Evolutionary conservation across 2,888 invertebrate species (phyloP).

Genomic region (Eupithecia abbreviata): DNA sequence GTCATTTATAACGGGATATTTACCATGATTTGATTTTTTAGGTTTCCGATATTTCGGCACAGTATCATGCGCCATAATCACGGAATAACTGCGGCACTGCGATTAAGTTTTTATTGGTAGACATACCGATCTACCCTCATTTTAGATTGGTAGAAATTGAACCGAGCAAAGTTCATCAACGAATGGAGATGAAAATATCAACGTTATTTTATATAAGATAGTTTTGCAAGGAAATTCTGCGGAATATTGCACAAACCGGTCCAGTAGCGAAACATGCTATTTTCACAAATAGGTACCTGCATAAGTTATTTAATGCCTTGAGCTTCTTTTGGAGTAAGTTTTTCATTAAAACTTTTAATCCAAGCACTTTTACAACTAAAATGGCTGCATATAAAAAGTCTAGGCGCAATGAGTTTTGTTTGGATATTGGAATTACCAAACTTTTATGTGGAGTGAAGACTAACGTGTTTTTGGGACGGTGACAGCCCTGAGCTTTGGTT

Average conservation of each 20-base stretch:
- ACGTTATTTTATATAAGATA: no score
- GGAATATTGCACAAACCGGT: not conserved
- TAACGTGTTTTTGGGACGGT: not conserved
- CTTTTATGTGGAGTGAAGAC: not conserved
- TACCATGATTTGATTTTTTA: no score
- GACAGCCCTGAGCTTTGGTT: constrained; percentile 23
- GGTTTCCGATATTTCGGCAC: no score
- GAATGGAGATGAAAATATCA: no score
- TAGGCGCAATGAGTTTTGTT: constrained; percentile 1
- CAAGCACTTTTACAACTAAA: constrained; percentile 8
- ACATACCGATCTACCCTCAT: no score
- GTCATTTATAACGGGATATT: no score
- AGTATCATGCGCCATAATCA: no score
- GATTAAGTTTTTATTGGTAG: no score
- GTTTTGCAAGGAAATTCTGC: not conserved
- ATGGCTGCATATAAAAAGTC: constrained; percentile 5
- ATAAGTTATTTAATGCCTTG: constrained; percentile 6
- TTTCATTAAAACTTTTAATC: constrained; percentile 15
- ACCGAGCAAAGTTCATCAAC: no score
- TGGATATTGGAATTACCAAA: not conserved
- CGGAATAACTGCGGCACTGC: no score
- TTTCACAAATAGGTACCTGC: constrained; percentile 1
- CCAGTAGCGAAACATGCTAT: not conserved
- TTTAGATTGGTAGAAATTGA: no score
- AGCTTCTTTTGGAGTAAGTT: constrained; percentile 13